A percentile compares a stretch with the other conserved stretches of the same genome.
phyloP scores from a whole-genome alignment of 2,113 vertebrate species.

The Agapornis roseicollis region DNA sequence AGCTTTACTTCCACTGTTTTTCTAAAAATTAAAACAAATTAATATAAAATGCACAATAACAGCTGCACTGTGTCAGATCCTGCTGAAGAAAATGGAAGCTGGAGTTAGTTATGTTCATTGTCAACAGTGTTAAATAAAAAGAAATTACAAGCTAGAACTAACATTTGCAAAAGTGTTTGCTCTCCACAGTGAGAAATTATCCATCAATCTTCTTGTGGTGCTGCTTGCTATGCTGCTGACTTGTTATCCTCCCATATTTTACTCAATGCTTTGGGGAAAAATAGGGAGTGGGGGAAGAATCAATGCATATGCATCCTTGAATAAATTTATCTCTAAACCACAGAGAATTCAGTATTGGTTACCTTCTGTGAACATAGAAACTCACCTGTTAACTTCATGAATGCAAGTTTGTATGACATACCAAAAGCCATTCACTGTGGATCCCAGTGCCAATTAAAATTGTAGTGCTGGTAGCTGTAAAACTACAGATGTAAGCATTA shows the following conservation, averaged over 20 bases:
- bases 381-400: neutral
- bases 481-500: constrained; percentile 23
- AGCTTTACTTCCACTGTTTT: neutral
- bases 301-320: neutral
- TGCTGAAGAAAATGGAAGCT: neutral
- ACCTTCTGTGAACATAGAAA: neutral
- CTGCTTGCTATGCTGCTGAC: neutral
- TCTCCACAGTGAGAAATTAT: constrained; percentile 11
- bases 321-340: neutral
- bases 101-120: neutral
- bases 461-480: neutral
- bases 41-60: neutral
- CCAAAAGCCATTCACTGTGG: neutral
- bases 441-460: constrained; percentile 24
- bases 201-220: neutral
- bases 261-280: neutral
- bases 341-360: neutral
- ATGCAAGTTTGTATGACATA: neutral
- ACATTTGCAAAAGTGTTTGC: constrained; percentile 20
- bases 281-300: neutral
- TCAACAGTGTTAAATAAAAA: neutral
- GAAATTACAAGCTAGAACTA: neutral
- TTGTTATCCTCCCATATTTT: neutral
- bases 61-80: neutral
- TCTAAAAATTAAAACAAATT: neutral